Evolutionary conservation across 1,140 invertebrate genomes (phyloP).

Genomic region (Neuroterus valhalla): DNA sequence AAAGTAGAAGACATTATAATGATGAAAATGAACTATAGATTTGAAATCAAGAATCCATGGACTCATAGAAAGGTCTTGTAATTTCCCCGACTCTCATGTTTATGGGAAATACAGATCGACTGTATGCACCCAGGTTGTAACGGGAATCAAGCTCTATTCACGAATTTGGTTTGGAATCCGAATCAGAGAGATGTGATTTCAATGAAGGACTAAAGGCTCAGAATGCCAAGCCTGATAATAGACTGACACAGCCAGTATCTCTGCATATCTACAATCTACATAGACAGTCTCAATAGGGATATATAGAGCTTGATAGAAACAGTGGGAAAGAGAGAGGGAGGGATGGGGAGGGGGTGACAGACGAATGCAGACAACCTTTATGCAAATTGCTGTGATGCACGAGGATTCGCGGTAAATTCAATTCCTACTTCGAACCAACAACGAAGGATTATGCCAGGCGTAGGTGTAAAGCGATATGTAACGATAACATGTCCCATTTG

Average conservation of each 20-base stretch:
- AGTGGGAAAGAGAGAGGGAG: background rate
- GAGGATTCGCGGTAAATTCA: constrained; percentile 41
- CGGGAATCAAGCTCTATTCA: constrained; percentile 68
- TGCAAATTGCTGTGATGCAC: constrained; percentile 65
- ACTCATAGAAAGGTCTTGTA: too few species aligned
- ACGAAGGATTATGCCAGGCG: background rate
- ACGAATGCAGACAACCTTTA: constrained; percentile 45
- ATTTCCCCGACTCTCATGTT: background rate
- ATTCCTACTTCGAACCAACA: background rate
- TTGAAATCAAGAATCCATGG: too few species aligned
- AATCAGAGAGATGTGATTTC: constrained; percentile 63
- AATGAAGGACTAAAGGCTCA: constrained; percentile 55
- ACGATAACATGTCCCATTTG: too few species aligned
- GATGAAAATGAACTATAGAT: too few species aligned
- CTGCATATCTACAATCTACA: constrained; percentile 8
- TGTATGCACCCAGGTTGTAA: constrained; percentile 2
- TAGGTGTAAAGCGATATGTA: too few species aligned
- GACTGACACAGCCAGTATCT: constrained; percentile 35
- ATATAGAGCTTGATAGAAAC: constrained; percentile 11
- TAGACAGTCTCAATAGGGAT: background rate
- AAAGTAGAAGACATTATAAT: too few species aligned
- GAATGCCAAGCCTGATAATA: constrained; percentile 57
- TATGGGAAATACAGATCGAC: constrained; percentile 20
- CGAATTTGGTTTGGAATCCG: constrained; percentile 61
- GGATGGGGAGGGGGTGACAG: constrained; percentile 33